Base-by-base conservation (phyloP, 2,113 vertebrate genomes). In the Donacobius atricapilla region DNA sequence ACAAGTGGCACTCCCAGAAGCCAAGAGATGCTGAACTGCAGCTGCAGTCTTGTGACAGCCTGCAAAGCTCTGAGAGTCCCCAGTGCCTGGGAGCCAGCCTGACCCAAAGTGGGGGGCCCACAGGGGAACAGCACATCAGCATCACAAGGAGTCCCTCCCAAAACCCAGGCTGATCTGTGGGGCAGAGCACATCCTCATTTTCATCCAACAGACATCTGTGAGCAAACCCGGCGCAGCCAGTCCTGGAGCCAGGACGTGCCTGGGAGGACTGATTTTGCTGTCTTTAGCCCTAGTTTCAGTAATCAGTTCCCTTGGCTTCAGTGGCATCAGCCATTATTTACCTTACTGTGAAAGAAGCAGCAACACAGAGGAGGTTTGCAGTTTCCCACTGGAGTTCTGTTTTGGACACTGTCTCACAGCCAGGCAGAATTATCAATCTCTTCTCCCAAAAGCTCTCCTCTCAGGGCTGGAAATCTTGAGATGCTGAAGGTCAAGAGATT, bases 401-500 rank as follows among this genome's bases (percentile, higher is more conserved):
- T 90, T 83, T 87, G 88, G 95, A 48, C 68, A 40, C 53, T 5
- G 1, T 88, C 93, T 86, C 1, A 0, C 47, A 92, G 61, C 37
- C 72, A 89, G 72, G 89, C 85, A 95, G 86, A 90, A 75, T 90
- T 92, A 95, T 95, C 88, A 95, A 84, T 95, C 90, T 95, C 53
- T 78, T 81, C 94, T 95, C 69, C 89, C 3, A 0, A 65, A 92
- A 96, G 48, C 80, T 86, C 92, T 94, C 80, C 84, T 94, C 92
- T 81, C 85, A 60, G 76, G 60, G 64, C 48, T 94, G 71, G 82
- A 95, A 91, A 93, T 87, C 90, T 89, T 94, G 76, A 93, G 93
- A 94, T 92, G 83, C 72, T 97, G 96, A 97, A 97, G 95, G 96
- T 97, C 96, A 69, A 57, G 80, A 96, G 88, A 93, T 95, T 96